Percentiles rank a stretch among this genome's conserved stretches.
Conservation (phyloP, 2,113 vertebrate genomes). For the Sceloporus undulatus region DNA sequence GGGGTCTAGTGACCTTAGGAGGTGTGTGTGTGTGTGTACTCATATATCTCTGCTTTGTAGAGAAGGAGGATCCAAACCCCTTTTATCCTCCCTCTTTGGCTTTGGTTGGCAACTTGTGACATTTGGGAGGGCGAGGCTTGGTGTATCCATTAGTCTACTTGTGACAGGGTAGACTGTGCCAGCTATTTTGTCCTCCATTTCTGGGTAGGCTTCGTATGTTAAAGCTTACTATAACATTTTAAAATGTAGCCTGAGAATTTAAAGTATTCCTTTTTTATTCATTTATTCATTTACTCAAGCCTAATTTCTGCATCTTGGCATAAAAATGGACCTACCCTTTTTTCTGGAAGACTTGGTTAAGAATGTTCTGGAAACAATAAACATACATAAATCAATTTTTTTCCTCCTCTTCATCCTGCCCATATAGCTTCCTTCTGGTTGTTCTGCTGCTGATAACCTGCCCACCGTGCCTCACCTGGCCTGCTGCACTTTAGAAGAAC, state of each 20-base stretch:
- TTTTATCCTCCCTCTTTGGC: too few relatives aligned
- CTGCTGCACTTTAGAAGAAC: constrained; percentile 82
- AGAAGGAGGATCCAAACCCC: too few relatives aligned
- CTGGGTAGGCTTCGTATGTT: neutral
- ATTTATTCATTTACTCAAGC: neutral
- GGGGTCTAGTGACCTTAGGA: too few relatives aligned
- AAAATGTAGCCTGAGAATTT: too few relatives aligned
- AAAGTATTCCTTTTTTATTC: neutral
- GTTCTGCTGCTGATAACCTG: constrained; percentile 72
- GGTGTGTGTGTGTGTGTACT: too few relatives aligned
- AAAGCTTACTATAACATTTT: neutral
- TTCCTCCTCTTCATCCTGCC: neutral
- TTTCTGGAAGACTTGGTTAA: neutral
- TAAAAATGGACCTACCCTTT: neutral
- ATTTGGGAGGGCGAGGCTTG: too few relatives aligned
- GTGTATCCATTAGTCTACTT: too few relatives aligned
- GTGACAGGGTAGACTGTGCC: too few relatives aligned
- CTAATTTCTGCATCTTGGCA: constrained; percentile 10
- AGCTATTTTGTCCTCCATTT: neutral
- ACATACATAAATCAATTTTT: neutral
- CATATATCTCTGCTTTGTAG: too few relatives aligned
- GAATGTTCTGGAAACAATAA: neutral
- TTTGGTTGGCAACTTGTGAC: too few relatives aligned
- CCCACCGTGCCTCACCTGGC: constrained; percentile 84
- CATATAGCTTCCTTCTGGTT: constrained; percentile 85